Evolutionary conservation across 2,888 invertebrate genomes (phyloP).

Genomic region (Amblyteles armatorius): DNA sequence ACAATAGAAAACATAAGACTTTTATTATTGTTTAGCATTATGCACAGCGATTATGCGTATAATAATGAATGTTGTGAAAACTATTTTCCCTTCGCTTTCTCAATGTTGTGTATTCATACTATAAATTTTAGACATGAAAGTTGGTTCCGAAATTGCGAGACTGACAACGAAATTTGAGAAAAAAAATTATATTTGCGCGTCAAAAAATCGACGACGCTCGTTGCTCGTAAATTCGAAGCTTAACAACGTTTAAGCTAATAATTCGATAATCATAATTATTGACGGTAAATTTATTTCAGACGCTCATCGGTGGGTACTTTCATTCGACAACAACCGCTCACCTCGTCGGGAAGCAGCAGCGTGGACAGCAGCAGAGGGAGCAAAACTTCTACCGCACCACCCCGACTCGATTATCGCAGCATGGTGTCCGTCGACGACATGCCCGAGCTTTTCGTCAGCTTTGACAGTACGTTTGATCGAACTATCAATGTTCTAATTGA

Average conservation of each 20-base stretch:
- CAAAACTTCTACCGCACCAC: constrained; percentile 87
- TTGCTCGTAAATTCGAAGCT: constrained; percentile 61
- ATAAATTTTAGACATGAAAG: constrained; percentile 48
- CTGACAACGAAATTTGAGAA: constrained; percentile 5
- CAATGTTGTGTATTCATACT: constrained; percentile 69
- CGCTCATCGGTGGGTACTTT: constrained; percentile 95
- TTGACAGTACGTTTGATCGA: constrained; percentile 92
- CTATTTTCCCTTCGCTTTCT: constrained; percentile 62
- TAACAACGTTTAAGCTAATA: background rate
- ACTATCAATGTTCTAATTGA: background rate
- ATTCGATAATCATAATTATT: constrained; percentile 14
- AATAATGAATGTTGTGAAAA: constrained; percentile 72
- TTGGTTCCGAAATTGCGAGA: constrained; percentile 70
- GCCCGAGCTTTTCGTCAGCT: constrained; percentile 97
- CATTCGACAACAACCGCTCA: constrained; percentile 89
- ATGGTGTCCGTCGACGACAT: constrained; percentile 98
- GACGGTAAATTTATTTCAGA: constrained; percentile 85
- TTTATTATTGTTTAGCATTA: constrained; percentile 49
- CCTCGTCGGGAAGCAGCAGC: constrained; percentile 85
- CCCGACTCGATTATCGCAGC: constrained; percentile 94
- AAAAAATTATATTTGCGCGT: background rate
- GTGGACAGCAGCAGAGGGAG: constrained; percentile 88
- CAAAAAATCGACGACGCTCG: background rate
- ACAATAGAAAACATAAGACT: constrained; percentile 49
- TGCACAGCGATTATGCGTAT: constrained; percentile 60